These are phyloP conservation scores for Balaeniceps rex DNA, from an alignment of 2,113 vertebrate species.

Conservation along the genomic window DNA sequence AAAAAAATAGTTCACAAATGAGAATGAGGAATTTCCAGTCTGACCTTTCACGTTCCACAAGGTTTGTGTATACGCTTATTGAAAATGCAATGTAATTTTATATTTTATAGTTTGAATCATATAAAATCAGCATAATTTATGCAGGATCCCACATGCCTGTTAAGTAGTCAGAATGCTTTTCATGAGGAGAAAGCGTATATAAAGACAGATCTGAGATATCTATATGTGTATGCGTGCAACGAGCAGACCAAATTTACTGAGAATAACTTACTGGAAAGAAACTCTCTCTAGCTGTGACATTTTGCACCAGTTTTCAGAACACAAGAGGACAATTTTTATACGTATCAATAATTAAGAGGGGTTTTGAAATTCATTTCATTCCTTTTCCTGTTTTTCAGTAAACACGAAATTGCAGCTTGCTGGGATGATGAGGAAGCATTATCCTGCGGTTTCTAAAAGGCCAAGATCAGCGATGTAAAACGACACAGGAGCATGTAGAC, in stretches of 20 bases:
- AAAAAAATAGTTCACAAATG: not conserved
- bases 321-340: not conserved
- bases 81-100: slow-evolving; percentile 34
- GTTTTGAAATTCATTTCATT: not conserved
- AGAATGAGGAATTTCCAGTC: not conserved
- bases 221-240: slow-evolving; percentile 6
- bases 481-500: not conserved
- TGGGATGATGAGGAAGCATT: not conserved
- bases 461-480: not conserved
- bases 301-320: slow-evolving; percentile 5
- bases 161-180: slow-evolving; percentile 35
- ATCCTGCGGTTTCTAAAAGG: not conserved
- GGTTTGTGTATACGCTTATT: not conserved
- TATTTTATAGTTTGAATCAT: slow-evolving; percentile 28
- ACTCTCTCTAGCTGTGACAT: not conserved
- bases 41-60: not conserved
- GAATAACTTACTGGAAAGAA: not conserved
- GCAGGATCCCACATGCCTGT: slow-evolving; percentile 26
- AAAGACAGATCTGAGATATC: slow-evolving; percentile 26
- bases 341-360: not conserved
- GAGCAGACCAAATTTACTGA: slow-evolving; percentile 5
- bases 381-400: not conserved
- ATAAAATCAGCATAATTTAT: slow-evolving; percentile 51
- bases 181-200: not conserved
- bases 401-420: not conserved